These are phyloP conservation scores for Drosophila suzukii DNA, from an alignment of 1,140 invertebrate genomes.

Conservation along the genomic window DNA sequence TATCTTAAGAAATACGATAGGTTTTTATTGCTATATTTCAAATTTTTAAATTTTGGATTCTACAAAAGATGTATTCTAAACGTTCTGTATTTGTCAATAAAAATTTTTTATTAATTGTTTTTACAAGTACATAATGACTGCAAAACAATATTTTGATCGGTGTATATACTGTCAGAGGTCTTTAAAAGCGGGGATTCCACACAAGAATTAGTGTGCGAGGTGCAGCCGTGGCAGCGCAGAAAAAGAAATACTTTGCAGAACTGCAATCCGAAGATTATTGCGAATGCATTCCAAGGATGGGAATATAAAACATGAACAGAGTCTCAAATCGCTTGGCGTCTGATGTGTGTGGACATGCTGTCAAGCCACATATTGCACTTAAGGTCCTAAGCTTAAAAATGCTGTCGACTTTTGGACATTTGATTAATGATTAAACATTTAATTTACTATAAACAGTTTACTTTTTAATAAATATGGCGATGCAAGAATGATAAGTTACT, in stretches of 20 bases:
- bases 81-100: too few species aligned
- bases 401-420: background rate
- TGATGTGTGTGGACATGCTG: constrained; percentile 11
- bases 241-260: constrained; percentile 45
- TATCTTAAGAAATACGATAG: too few species aligned
- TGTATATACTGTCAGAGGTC: constrained; percentile 38
- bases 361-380: constrained; percentile 5
- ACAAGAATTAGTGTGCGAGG: constrained; percentile 58
- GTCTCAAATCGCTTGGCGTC: constrained; percentile 20
- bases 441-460: too few species aligned
- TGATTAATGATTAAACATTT: background rate
- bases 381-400: background rate
- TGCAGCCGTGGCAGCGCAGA: constrained; percentile 21
- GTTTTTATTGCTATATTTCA: too few species aligned
- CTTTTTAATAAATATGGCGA: too few species aligned
- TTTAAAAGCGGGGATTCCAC: constrained; percentile 43
- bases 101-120: too few species aligned
- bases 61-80: too few species aligned
- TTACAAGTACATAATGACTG: too few species aligned
- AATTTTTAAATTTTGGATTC: too few species aligned
- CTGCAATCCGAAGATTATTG: constrained; percentile 52
- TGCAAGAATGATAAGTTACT: too few species aligned
- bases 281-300: constrained; percentile 33
- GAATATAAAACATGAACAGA: constrained; percentile 30
- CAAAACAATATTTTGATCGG: background rate